These are phyloP conservation scores for Synergus laeviventris DNA, from an alignment of 2,888 invertebrate species.

Conservation along the genomic window DNA sequence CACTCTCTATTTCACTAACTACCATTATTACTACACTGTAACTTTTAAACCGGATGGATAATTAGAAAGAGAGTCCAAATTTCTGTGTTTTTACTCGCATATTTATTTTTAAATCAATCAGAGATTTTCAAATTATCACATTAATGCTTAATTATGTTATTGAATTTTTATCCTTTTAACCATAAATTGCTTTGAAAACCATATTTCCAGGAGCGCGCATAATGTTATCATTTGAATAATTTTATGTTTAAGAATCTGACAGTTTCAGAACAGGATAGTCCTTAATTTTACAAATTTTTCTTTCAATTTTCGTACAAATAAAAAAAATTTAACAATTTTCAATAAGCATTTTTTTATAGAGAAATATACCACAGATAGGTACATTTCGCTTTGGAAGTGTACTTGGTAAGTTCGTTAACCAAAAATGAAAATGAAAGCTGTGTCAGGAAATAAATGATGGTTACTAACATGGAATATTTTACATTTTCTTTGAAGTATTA, in stretches of 20 bases:
- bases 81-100: neutral
- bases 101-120: neutral
- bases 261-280: too few relatives aligned
- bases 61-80: neutral
- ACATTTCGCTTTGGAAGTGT: constrained; percentile 47
- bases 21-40: neutral
- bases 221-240: too few relatives aligned
- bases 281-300: neutral
- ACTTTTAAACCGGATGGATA: neutral
- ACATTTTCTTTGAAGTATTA: constrained; percentile 52
- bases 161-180: too few relatives aligned
- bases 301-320: neutral
- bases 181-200: too few relatives aligned
- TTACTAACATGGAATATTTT: constrained; percentile 32
- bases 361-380: too few relatives aligned
- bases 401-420: constrained; percentile 46
- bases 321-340: too few relatives aligned
- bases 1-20: neutral
- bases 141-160: neutral
- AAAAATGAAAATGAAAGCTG: constrained; percentile 36
- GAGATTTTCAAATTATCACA: neutral
- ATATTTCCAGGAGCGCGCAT: too few relatives aligned
- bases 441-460: neutral
- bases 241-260: too few relatives aligned
- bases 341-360: too few relatives aligned